Conservation (phyloP, 2,113 vertebrate species). For the Mus musculus region DNA sequence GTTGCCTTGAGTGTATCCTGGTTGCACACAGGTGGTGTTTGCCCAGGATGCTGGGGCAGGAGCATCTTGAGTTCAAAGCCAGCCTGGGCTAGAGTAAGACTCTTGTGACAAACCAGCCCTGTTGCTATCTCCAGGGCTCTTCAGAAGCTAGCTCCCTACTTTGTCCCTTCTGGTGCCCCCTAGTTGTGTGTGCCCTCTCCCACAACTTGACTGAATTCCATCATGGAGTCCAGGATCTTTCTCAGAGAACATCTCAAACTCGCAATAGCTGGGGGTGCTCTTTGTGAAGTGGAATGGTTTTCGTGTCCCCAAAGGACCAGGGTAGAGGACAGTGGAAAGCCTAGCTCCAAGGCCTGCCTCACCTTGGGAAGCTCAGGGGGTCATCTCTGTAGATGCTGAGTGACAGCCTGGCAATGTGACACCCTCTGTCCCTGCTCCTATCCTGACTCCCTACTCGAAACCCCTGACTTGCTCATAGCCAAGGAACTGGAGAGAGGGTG, state of each 20-base stretch:
- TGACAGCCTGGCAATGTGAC: background rate
- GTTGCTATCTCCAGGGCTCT: background rate
- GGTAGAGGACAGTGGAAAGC: background rate
- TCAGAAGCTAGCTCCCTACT: background rate
- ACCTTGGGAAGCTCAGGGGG: background rate
- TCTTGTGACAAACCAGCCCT: background rate
- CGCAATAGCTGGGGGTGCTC: background rate
- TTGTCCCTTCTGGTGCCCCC: background rate
- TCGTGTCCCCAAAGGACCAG: background rate
- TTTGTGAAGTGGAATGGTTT: background rate
- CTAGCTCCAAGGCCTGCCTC: fast-evolving
- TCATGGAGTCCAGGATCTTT: background rate
- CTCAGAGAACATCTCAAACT: background rate
- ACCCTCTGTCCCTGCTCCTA: no score
- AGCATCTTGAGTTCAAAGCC: background rate
- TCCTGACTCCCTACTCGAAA: no score
- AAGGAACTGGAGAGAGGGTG: background rate
- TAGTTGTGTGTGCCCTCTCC: no score
- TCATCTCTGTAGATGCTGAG: background rate
- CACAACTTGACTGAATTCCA: background rate
- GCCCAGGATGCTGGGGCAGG: background rate
- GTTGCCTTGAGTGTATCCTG: no score
- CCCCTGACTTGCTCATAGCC: background rate
- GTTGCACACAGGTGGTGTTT: background rate
- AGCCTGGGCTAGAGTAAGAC: background rate